Evolutionary conservation across 1,140 invertebrate genomes (phyloP).

Genomic region (Acromyrmex echinatior): DNA sequence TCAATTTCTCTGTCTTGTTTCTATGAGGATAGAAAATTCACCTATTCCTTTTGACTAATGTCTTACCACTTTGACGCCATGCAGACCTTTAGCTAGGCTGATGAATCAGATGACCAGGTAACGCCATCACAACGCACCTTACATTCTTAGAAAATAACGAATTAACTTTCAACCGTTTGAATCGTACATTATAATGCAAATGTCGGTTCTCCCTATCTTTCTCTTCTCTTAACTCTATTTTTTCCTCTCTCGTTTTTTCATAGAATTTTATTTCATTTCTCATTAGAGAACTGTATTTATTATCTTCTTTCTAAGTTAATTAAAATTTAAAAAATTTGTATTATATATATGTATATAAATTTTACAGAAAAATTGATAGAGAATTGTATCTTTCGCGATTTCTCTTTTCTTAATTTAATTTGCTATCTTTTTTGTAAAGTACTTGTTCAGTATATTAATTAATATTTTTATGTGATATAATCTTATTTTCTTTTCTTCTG

Average conservation of each 20-base stretch:
- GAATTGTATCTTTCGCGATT: conserved; percentile 1
- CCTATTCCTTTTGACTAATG: conserved; percentile 86
- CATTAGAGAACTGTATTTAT: not conserved
- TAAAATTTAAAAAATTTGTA: not conserved
- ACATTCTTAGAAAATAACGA: conserved; percentile 79
- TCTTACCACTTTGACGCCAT: conserved; percentile 86
- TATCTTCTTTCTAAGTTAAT: not conserved
- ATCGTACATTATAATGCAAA: conserved; percentile 21
- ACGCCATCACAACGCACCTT: conserved; percentile 86
- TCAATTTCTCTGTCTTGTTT: conserved; percentile 64
- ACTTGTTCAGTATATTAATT: not conserved
- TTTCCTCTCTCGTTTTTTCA: not conserved
- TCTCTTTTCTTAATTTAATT: conserved; percentile 12
- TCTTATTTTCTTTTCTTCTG: conserved; percentile 29
- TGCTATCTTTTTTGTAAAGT: conserved; percentile 8
- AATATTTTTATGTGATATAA: conserved; percentile 14
- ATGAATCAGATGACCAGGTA: conserved; percentile 87
- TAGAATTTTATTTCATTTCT: not conserved
- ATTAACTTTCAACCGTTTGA: conserved; percentile 30
- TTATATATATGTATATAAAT: not conserved
- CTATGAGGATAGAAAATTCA: conserved; percentile 83
- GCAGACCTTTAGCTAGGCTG: conserved; percentile 87
- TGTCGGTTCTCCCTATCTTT: conserved; percentile 9
- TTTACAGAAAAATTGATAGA: conserved; percentile 3
- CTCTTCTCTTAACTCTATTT: conserved; percentile 40